Percentiles rank a stretch among this genome's conserved stretches.
Conservation (phyloP, 2,113 vertebrate species). For the Nanorana parkeri region DNA sequence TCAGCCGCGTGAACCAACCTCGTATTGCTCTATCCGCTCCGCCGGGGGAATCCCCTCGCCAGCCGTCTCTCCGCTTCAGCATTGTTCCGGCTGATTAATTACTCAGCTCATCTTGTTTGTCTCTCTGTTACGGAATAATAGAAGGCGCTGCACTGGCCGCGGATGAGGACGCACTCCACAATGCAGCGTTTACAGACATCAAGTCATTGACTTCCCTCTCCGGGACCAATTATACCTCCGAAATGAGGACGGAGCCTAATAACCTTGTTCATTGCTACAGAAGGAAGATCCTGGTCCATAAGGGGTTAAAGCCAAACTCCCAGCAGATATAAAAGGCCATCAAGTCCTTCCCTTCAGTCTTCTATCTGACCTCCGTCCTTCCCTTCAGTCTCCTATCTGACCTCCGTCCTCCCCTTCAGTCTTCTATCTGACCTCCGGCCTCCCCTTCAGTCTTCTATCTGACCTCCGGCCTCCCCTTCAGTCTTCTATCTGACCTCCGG, state of each 20-base stretch:
- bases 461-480: too few relatives aligned
- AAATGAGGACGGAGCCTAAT: slow-evolving; percentile 53
- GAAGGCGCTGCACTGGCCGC: slow-evolving; percentile 56
- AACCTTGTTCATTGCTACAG: not conserved
- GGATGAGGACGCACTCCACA: slow-evolving; percentile 55
- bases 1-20: not conserved
- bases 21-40: not conserved
- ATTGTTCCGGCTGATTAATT: slow-evolving; percentile 73
- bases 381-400: too few relatives aligned
- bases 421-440: too few relatives aligned
- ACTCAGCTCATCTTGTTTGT: slow-evolving; percentile 68
- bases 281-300: not conserved
- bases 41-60: slow-evolving; percentile 59
- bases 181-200: slow-evolving; percentile 59
- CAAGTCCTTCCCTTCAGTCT: too few relatives aligned
- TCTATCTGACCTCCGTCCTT: too few relatives aligned
- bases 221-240: slow-evolving; percentile 64
- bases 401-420: too few relatives aligned
- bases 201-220: slow-evolving; percentile 66
- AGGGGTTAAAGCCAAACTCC: slow-evolving; percentile 1
- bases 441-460: too few relatives aligned
- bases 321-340: too few relatives aligned
- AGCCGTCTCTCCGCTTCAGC: slow-evolving; percentile 60
- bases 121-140: slow-evolving; percentile 67
- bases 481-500: too few relatives aligned